phyloP scores from a whole-genome alignment of 2,888 invertebrate species.

The Ophonus ardosiacus region DNA sequence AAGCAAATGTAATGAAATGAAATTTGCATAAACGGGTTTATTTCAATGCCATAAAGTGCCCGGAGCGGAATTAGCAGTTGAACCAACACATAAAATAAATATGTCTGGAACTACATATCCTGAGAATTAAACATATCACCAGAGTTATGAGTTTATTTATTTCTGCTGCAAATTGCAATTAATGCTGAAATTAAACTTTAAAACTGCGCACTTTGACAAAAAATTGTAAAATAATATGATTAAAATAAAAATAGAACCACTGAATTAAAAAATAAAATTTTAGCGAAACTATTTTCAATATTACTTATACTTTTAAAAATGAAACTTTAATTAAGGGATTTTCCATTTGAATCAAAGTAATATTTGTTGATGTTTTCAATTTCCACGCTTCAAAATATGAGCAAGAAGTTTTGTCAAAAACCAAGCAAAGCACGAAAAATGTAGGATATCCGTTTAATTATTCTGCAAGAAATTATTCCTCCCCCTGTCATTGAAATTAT shows the following conservation, averaged over 20 bases:
- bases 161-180: conserved; percentile 17
- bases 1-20: conserved; percentile 35
- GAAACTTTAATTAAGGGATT: too few relatives aligned
- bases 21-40: conserved; percentile 50
- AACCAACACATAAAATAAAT: conserved; percentile 43
- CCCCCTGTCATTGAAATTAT: too few relatives aligned
- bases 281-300: too few relatives aligned
- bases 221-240: not conserved
- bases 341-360: too few relatives aligned
- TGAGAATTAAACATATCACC: conserved; percentile 30
- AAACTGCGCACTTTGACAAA: not conserved
- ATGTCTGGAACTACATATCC: conserved; percentile 26
- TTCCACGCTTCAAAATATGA: too few relatives aligned
- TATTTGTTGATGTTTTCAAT: too few relatives aligned
- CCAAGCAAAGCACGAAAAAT: too few relatives aligned
- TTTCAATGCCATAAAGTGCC: conserved; percentile 31
- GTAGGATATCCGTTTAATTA: too few relatives aligned
- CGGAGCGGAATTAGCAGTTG: conserved; percentile 34
- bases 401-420: too few relatives aligned
- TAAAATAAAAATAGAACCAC: not conserved
- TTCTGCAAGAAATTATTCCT: too few relatives aligned
- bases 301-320: too few relatives aligned
- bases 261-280: not conserved
- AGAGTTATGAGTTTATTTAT: conserved; percentile 30
- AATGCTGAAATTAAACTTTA: not conserved